Evolutionary conservation across 2,113 vertebrate genomes (phyloP).

Genomic region (Meleagris gallopavo): DNA sequence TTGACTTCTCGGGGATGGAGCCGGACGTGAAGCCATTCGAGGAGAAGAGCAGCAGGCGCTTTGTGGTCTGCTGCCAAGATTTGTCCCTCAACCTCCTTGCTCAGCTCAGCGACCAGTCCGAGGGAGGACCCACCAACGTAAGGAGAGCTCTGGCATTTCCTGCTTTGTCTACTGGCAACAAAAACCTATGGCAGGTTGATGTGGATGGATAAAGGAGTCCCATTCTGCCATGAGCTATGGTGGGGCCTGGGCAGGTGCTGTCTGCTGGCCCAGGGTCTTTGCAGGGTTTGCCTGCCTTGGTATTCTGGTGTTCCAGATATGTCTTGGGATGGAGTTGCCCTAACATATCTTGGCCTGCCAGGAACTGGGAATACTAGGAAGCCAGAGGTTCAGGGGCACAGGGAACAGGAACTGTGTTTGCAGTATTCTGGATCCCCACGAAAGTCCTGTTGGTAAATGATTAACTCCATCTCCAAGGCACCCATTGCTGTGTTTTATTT

Average conservation of each 20-base stretch:
- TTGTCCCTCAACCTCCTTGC: slow-evolving; percentile 91
- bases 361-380: not conserved
- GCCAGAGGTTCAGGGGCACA: not conserved
- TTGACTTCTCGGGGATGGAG: slow-evolving; percentile 96
- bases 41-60: slow-evolving; percentile 89
- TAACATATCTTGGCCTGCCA: not conserved
- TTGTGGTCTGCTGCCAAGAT: slow-evolving; percentile 91
- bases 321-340: not conserved
- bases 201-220: not conserved
- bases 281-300: not conserved
- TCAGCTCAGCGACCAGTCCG: slow-evolving; percentile 85
- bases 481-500: not conserved
- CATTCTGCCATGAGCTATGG: not conserved
- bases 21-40: slow-evolving; percentile 95
- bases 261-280: not conserved
- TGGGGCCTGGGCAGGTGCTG: rapidly evolving
- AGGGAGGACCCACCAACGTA: slow-evolving; percentile 90
- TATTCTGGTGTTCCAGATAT: not conserved
- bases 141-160: not conserved
- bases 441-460: not conserved
- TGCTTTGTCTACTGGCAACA: not conserved
- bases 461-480: not conserved
- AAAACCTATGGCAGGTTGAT: not conserved
- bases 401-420: not conserved
- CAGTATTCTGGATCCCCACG: not conserved